Evolutionary conservation across 2,113 vertebrate species (phyloP), one percentile per base, ranked within the genome.

Genomic region (Galbula dea): DNA sequence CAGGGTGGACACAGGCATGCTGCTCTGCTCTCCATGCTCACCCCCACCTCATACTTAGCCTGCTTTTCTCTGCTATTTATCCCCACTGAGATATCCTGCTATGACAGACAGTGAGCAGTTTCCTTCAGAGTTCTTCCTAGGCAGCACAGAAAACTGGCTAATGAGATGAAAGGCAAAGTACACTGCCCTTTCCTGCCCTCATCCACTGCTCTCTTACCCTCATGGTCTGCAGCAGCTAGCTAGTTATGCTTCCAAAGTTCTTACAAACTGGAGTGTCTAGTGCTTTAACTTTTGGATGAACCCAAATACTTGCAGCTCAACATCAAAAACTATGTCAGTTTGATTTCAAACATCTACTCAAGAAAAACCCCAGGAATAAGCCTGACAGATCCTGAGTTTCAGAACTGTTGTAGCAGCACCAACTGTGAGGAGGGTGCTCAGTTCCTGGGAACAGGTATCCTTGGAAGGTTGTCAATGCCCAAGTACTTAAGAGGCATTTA

Each of bases 301-400:
- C 69, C 30, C 3, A 10, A 34, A 41, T 27, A 22, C 15, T 39
- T 45, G 19, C 78, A 74, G 15, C 23, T 86, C 29, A 78, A 24
- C 2, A 9, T n/a, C 19, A 82, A 61, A 79, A 62, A 43, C 1
- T 4, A 18, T 15, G 22, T 45, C 10, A 61, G 20, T 11, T 51
- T 16, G 5, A 69, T 51, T 75, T 65, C 61, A 61, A 83, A 43
- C 41, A 43, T 11, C 41, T 43, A 55, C 11, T 52, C 23, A 62
- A 66, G 24, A 57, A 80, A n/a, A n/a, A n/a, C n/a, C 20, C 21
- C 48, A 61, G 8, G 15, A 89, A 51, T 4, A 65, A 62, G 39
- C 20, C 17, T 32, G 21, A 41, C 11, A 18, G 39, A 74, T 73
- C 18, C 6, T 0, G 0, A 59, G 3, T 61, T 72, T 52, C 1